Evolutionary conservation across 1,140 invertebrate genomes (phyloP), one percentile per base, ranked within the genome.

Genomic region (Phymorhynchus buccinoides): DNA sequence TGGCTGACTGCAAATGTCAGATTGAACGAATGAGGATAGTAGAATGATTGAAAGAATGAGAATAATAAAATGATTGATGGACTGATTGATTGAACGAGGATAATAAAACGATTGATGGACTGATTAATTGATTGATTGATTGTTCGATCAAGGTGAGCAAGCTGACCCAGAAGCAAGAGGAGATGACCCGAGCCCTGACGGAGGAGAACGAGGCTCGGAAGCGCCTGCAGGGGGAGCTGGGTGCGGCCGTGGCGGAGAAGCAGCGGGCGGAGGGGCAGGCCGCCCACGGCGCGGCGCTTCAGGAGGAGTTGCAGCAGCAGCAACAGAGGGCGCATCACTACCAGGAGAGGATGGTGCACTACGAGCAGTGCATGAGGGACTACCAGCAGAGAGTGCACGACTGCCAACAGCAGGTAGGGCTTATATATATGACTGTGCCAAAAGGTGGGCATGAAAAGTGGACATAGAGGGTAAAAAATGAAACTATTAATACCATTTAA

Each of bases 331-430:
- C 66, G 27, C 62, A 83, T 35, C 81, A 83, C 62, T 71, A 66
- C 39, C 56, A 83, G 81, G 62, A 71, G 81, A 41, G 81, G 27
- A 42, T 83, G 81, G 66, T 14, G 7, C 81, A 83, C 39, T 71
- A 68, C 41, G 81, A 83, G 22, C 62, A 83, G 81, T 44, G 66
- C 62, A 66, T 83, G 66, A 41, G 66, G 62, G 81, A 83, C 30
- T 66, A 66, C 62, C 81, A 83, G 81, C 62, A 71, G 14, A 37
- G 66, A 1, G 62, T 81, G 48, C 80, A 81, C 0, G 39, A 66
- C 32, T 56, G 80, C 80, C 30, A 80, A 48, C 4, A 22, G 4
- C 73, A 75, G 73, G 73, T 75, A 16, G 30, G 73, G 18, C 6
- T 48, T n/a, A n/a, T n/a, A n/a, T n/a, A n/a, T n/a, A n/a, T n/a